Base-by-base conservation (phyloP, 1,140 invertebrate species). In the Drosophila littoralis region DNA sequence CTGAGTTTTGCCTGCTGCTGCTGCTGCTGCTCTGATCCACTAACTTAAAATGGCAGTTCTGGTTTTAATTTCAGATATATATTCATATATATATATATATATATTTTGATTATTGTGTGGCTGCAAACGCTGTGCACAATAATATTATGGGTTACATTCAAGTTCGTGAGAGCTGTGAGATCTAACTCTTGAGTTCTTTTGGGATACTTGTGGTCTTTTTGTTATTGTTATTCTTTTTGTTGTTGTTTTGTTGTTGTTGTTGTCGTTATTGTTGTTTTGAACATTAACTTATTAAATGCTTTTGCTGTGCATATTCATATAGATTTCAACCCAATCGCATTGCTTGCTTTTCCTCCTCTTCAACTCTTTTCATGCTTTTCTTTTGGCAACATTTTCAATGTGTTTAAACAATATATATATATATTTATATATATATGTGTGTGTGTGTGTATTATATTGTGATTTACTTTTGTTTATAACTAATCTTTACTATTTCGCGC, bases 11-110 rank as follows among this genome's bases (percentile, higher is more conserved):
- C 22, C 22, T 12, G 33, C 57, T n/a, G n/a, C n/a, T n/a, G n/a
- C n/a, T n/a, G n/a, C n/a, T n/a, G n/a, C n/a, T 79, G 50, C 48
- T 75, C 72, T 52, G 50, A 57, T 71, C 15, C 40, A 80, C 84
- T 88, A 89, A 88, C 79, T 88, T 75, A 88, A 88, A 88, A 88
- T 88, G 83, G 83, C 83, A 88, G 83, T 89, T 82, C 74, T 85
- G 50, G 46, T 74, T 77, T 40, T 68, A 15, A 51, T 42, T 63
- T 61, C 10, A 46, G 55, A 46, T 65, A 57, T 52, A 63, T 66
- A 66, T 73, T 64, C 67, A 66, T 63, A 59, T 33, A 52, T 70
- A 57, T 46, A 33, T 75, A 64, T 51, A 28, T 74, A 48, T 51
- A 38, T 48, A n/a, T 33, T 46, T 32, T 61, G 48, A 48, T 74